A percentile compares a stretch with the other conserved stretches of the same genome.
These are phyloP conservation scores for Gila orcuttii DNA, from an alignment of 2,113 vertebrate species.

Conservation along the genomic window DNA sequence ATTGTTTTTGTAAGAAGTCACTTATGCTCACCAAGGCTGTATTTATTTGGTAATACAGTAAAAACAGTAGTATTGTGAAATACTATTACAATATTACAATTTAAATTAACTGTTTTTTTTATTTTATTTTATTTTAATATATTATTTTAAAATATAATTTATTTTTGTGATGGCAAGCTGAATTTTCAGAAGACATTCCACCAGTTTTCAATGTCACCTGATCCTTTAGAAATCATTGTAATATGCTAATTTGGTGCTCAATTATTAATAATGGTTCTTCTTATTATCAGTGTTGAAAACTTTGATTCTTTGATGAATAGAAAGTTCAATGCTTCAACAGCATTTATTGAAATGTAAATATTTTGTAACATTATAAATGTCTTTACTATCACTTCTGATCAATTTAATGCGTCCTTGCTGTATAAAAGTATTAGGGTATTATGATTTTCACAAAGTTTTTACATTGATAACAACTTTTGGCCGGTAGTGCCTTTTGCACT, in stretches of 20 bases:
- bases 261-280: neutral
- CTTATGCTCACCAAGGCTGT: neutral
- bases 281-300: neutral
- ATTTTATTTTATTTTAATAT: neutral
- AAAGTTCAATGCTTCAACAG: too few relatives aligned
- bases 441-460: too few relatives aligned
- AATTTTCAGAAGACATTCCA: neutral
- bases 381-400: too few relatives aligned
- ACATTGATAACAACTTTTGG: too few relatives aligned
- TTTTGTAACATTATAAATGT: too few relatives aligned
- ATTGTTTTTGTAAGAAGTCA: neutral
- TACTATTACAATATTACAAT: neutral
- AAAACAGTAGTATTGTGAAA: neutral
- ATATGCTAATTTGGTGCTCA: neutral
- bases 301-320: neutral
- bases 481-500: too few relatives aligned
- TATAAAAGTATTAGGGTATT: too few relatives aligned
- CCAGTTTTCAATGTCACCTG: neutral
- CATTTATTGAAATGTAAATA: too few relatives aligned
- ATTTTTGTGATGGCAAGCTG: neutral
- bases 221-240: neutral
- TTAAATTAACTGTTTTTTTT: neutral
- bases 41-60: neutral
- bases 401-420: too few relatives aligned
- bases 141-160: neutral